phyloP scores from a whole-genome alignment of 2,113 vertebrate genomes.

The Rhinichthys klamathensis region DNA sequence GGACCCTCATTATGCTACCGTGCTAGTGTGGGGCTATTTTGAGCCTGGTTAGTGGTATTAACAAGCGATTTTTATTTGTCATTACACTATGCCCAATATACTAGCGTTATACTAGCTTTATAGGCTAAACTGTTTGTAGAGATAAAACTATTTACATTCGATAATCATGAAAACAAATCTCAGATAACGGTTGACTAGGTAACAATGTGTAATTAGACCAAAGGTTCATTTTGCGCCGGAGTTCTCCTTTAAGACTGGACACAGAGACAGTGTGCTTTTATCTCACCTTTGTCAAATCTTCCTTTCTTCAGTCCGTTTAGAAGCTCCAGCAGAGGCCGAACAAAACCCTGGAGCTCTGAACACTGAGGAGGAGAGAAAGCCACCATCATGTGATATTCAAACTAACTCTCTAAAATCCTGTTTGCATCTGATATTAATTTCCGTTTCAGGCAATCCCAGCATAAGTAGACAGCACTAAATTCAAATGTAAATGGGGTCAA shows the following conservation, averaged over 20 bases:
- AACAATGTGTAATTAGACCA: too few species aligned
- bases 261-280: not conserved
- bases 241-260: not conserved
- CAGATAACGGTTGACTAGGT: too few species aligned
- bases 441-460: not conserved
- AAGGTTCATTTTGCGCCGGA: too few species aligned
- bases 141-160: too few species aligned
- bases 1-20: too few species aligned
- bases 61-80: too few species aligned
- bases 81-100: too few species aligned
- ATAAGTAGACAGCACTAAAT: not conserved
- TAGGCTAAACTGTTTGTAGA: too few species aligned
- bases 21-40: too few species aligned
- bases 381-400: not conserved
- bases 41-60: too few species aligned
- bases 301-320: conserved; percentile 88
- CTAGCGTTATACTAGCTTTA: too few species aligned
- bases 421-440: conserved; percentile 12
- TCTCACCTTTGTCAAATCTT: conserved; percentile 86
- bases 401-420: not conserved
- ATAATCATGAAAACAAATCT: too few species aligned
- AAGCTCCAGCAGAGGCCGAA: conserved; percentile 85
- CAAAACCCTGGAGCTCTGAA: conserved; percentile 87
- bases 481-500: not conserved
- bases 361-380: conserved; percentile 74